A percentile compares a stretch with the other conserved stretches of the same genome.
Evolutionary conservation across 1,140 invertebrate species (phyloP).

Genomic region (Drosophila bipectinata): DNA sequence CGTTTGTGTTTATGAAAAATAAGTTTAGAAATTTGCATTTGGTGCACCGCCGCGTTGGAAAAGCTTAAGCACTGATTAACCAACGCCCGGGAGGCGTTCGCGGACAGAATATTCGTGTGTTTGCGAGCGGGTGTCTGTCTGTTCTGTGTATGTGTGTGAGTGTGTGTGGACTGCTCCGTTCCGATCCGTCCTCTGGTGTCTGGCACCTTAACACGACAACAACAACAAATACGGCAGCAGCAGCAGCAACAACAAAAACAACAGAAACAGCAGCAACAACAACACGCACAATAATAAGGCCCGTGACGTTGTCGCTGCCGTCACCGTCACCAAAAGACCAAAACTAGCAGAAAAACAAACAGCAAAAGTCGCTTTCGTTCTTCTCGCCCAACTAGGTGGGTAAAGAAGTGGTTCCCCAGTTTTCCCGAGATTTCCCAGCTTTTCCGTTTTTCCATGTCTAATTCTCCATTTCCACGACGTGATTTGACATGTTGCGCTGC

Average conservation of each 20-base stretch:
- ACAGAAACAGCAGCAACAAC: slow-evolving; percentile 26
- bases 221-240: slow-evolving; percentile 24
- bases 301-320: slow-evolving; percentile 73
- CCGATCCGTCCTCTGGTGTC: slow-evolving; percentile 50
- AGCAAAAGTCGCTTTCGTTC: slow-evolving; percentile 54
- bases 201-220: slow-evolving; percentile 46
- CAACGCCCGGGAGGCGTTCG: slow-evolving; percentile 27
- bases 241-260: slow-evolving; percentile 37
- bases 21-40: slow-evolving; percentile 48
- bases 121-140: slow-evolving; percentile 16
- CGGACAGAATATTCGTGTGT: slow-evolving; percentile 38
- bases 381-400: slow-evolving; percentile 62
- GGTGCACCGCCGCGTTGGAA: slow-evolving; percentile 33
- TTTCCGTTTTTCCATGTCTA: slow-evolving; percentile 20
- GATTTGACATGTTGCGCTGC: slow-evolving; percentile 61
- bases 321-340: slow-evolving; percentile 65
- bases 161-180: slow-evolving; percentile 19
- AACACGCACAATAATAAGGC: slow-evolving; percentile 73
- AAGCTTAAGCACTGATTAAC: slow-evolving; percentile 35
- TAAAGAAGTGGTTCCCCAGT: slow-evolving; percentile 22
- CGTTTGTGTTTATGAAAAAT: slow-evolving; percentile 69
- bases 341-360: slow-evolving; percentile 56
- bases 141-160: slow-evolving; percentile 13
- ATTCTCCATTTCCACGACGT: slow-evolving; percentile 35
- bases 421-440: slow-evolving; percentile 5